Evolutionary conservation across 2,113 vertebrate genomes (phyloP).

Genomic region (Gobiocypris rarus): DNA sequence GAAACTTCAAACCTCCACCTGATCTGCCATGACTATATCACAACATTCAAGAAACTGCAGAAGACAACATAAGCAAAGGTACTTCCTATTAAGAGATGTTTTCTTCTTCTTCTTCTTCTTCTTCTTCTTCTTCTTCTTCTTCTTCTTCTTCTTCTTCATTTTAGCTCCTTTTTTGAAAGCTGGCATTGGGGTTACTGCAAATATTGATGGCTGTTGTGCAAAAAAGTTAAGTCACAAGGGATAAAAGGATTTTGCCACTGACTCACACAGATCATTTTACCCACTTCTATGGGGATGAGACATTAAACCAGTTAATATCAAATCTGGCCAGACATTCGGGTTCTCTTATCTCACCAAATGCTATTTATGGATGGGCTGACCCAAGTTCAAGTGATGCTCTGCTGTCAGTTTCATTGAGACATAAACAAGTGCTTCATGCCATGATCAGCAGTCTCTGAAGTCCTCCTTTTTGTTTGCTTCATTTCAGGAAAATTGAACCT

Average conservation of each 20-base stretch:
- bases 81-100: too few relatives aligned
- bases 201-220: too few relatives aligned
- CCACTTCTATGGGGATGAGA: slow-evolving; percentile 3
- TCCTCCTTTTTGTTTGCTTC: neutral
- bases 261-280: neutral
- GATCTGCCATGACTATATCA: too few relatives aligned
- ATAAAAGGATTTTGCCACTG: neutral
- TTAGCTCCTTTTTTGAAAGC: too few relatives aligned
- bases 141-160: too few relatives aligned
- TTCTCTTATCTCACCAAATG: neutral
- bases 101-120: too few relatives aligned
- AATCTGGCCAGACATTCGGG: slow-evolving; percentile 24
- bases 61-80: too few relatives aligned
- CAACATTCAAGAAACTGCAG: too few relatives aligned
- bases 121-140: too few relatives aligned
- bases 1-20: too few relatives aligned
- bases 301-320: slow-evolving; percentile 33
- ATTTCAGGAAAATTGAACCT: neutral
- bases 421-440: neutral
- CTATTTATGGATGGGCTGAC: neutral
- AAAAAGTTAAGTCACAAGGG: neutral
- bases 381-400: neutral
- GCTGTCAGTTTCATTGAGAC: neutral
- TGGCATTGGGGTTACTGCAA: too few relatives aligned
- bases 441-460: slow-evolving; percentile 12